Evolutionary conservation across 2,888 invertebrate species (phyloP), one percentile per base, ranked within the genome.

Genomic region (Magallana nippona): DNA sequence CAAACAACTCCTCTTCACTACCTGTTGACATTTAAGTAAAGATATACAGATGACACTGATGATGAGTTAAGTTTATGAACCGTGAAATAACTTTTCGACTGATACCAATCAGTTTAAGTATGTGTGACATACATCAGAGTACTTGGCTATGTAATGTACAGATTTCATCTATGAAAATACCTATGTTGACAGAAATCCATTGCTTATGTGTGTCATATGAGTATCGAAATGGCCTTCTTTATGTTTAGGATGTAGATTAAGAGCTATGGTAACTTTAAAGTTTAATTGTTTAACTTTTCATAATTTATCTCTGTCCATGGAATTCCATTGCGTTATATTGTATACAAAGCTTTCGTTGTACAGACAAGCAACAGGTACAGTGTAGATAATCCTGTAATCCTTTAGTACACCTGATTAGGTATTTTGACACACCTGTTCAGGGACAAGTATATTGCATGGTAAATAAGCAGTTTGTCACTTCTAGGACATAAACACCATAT

Each of bases 381-480:
- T 44, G 44, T 44, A 22, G 71, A 19, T 71, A 71, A 71, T 71
- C 71, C 71, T 5, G 22, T 71, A 71, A 71, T 71, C 71, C 44
- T 60, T 1, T 71, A 27, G 10, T 22, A 63, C 63, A 19, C 63
- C 63, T 63, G 63, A 63, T 63, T 63, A 71, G 32, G 71, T 71
- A 27, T 32, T 71, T 1, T 27, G 27, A 71, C 71, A 71, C 71
- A 71, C 71, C 71, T 71, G 27, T 44, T 44, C 44, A 44, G 11
- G 71, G 22, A 27, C 71, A 22, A 27, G 71, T 27, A 71, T 27
- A 71, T 44, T 44, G 44, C 44, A 44, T 44, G 71, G 71, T 71
- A 71, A 60, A 60, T 60, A 60, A 60, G n/a, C n/a, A 60, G 60
- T 60, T 60, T 60, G 60, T 60, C 60, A 60, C 60, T 60, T 19